Evolutionary conservation across 2,888 invertebrate genomes (phyloP), one percentile per base, ranked within the genome.

Genomic region (Pocota personata): DNA sequence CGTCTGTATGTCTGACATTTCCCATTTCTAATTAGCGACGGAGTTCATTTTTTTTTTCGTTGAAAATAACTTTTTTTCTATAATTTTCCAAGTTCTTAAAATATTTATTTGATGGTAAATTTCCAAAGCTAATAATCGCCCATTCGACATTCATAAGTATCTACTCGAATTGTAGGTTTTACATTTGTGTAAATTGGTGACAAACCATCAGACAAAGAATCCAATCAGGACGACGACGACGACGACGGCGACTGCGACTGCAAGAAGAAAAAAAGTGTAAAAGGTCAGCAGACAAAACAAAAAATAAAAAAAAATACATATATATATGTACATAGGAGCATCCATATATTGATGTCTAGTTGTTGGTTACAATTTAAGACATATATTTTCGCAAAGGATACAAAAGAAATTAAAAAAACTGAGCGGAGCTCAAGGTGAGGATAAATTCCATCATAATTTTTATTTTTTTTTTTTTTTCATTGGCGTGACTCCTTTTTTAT

Each of bases 231-330:
- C 76, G 58, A 43, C 50, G 30, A 55, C 32, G 66, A 69, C 57
- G 43, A 37, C n/a, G 60, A 87, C 88, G 88, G 83, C 55, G 64
- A 67, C 66, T 32, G 55, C 60, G 82, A 82, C 64, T 50, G 72
- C 60, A 52, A 83, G 77, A 76, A 82, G 73, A 75, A 83, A 88
- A 88, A 86, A 90, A 91, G 90, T 91, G 89, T 87, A 89, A 91
- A 91, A 91, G 91, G 91, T 90, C 90, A 90, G 91, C 91, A 89
- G 89, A 88, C 88, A 88, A 86, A 86, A 86, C 86, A 86, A 86
- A 82, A 86, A 86, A 77, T 86, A 77, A 82, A 82, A 6, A 60
- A n/a, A n/a, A n/a, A n/a, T n/a, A n/a, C n/a, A 77, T 46, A 82
- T 37, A 75, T 80, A 69, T 67, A 46, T 79, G 35, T 48, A 75